Base-by-base conservation (phyloP, 1,140 invertebrate genomes). In the Dufourea novaeangliae region DNA sequence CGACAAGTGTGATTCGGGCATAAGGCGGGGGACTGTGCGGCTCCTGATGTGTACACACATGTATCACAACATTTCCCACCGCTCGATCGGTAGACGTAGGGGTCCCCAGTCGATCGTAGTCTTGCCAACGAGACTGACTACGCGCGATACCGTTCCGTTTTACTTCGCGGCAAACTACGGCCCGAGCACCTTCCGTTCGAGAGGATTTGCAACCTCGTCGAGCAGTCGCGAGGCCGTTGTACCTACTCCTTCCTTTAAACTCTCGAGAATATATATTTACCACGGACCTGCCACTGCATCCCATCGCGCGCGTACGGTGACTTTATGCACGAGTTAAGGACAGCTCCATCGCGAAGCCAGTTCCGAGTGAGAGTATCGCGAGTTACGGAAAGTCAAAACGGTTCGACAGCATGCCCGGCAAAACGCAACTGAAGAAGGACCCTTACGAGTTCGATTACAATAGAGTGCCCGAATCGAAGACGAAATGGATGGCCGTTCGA, bases 401-500 rank as follows among this genome's bases (percentile, higher is more conserved):
- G 25, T 2, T 61, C 56, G 62, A 37, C 27, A 89, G 82, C 59
- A 67, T 79, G 11, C 77, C 78, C 32, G 88, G 83, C n/a, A 92
- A 92, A 64, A 92, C 92, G 68, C 82, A 86, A 66, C 85, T 80
- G 61, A 76, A 88, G 72, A 89, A 90, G 82, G 88, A 85, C 29
- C 78, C 87, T 29, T 89, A 91, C 72, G 92, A 93, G 82, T 93
- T 93, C 78, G 85, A 88, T 63, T 94, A 94, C 72, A 93, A 93
- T 84, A 90, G 93, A 67, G 89, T 90, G 64, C 90, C 91, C 7
- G 90, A 93, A 44, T 89, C 89, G 7, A 93, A 93, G 72, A 94
- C 94, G 1, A 90, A 92, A 64, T 94, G 94, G 93, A 84, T 94
- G 79, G 91, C 91, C 39, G 90, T 96, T 50, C 89, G 90, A 17